Conservation (phyloP, 2,797 vertebrate species). For the Channa striata region DNA sequence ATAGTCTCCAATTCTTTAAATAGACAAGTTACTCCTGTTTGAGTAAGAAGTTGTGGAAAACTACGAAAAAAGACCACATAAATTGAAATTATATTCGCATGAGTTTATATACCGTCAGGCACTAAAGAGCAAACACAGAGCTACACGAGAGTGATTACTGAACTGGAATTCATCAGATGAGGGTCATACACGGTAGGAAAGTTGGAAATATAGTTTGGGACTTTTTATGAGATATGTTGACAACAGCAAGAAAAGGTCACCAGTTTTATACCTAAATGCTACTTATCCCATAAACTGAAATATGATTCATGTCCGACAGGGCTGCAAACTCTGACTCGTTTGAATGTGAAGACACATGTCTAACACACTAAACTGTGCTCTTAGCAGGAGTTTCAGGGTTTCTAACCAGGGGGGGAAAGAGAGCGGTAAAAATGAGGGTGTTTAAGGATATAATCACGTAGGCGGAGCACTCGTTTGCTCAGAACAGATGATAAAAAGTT, state of each 20-base stretch:
- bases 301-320: conserved; percentile 3
- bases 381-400: conserved; percentile 11
- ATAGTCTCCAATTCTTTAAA: conserved; percentile 3
- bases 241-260: too few species aligned
- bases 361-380: background rate
- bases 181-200: background rate
- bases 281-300: conserved; percentile 5
- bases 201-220: too few species aligned
- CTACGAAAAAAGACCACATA: background rate
- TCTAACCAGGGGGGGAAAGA: background rate
- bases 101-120: background rate
- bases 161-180: background rate
- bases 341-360: conserved; percentile 1
- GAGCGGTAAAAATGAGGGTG: conserved; percentile 27
- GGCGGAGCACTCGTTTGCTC: conserved; percentile 42
- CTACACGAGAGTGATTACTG: background rate
- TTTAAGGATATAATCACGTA: conserved; percentile 61
- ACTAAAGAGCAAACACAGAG: conserved; percentile 10
- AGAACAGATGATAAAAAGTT: conserved; percentile 56
- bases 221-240: too few species aligned
- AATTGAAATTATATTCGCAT: too few species aligned
- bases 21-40: conserved; percentile 8
- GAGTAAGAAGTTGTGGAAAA: conserved; percentile 21
- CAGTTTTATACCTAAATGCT: background rate
- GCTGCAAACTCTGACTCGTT: conserved; percentile 5